Conservation (phyloP, 2,113 vertebrate genomes). For the Microtus ochrogaster region DNA sequence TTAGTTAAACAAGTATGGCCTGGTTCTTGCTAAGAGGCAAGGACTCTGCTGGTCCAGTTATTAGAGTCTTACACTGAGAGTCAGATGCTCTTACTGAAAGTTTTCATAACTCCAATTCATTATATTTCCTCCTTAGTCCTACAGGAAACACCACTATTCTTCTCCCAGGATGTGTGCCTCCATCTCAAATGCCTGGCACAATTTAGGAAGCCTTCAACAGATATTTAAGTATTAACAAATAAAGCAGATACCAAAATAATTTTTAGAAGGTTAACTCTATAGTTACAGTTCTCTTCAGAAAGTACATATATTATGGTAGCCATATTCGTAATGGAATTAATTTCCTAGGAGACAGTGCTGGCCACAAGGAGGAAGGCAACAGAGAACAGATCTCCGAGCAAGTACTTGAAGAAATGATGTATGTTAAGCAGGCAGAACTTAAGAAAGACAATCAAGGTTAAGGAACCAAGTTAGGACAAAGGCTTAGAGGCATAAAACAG, state of each 20-base stretch:
- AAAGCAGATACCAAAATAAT: not conserved
- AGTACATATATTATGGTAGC: not conserved
- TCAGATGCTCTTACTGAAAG: not conserved
- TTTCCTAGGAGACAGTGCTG: not conserved
- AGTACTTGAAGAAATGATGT: not conserved
- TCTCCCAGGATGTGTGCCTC: not conserved
- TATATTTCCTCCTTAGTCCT: not conserved
- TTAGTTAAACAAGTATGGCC: constrained; percentile 20
- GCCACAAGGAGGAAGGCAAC: too few relatives aligned
- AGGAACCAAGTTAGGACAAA: not conserved
- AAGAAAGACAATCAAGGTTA: constrained; percentile 26
- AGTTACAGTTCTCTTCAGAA: not conserved
- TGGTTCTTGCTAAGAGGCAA: constrained; percentile 44
- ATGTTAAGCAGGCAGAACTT: not conserved
- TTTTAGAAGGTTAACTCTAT: not conserved
- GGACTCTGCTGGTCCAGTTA: not conserved
- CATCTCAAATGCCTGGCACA: not conserved
- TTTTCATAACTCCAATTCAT: not conserved
- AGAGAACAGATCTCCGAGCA: not conserved
- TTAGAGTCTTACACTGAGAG: not conserved
- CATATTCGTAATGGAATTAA: not conserved
- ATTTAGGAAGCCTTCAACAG: not conserved
- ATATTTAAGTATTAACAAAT: not conserved
- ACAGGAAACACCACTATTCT: not conserved
- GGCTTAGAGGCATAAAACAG: not conserved